These are phyloP conservation scores for Trissoscelio sp. DNA, from an alignment of 2,888 invertebrate species.

Conservation along the genomic window DNA sequence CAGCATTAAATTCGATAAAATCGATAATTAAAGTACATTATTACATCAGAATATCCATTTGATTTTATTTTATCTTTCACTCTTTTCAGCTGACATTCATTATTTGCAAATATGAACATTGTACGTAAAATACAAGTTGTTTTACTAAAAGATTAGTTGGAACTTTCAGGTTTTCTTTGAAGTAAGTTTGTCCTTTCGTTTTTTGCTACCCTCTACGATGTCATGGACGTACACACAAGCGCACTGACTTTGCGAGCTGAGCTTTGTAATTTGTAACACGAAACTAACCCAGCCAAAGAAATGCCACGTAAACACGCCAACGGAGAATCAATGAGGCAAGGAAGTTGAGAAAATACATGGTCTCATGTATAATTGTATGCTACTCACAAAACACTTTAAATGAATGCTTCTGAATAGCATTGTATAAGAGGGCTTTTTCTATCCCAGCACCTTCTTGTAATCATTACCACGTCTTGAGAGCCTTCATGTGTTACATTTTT, in stretches of 20 bases:
- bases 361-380: conserved; percentile 66
- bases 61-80: no score
- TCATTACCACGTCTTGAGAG: conserved; percentile 54
- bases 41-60: no score
- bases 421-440: conserved; percentile 52
- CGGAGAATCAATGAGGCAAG: conserved; percentile 63
- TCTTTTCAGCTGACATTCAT: no score
- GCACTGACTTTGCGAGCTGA: conserved; percentile 31
- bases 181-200: conserved; percentile 22
- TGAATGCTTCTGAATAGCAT: conserved; percentile 42
- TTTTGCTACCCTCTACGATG: conserved; percentile 31
- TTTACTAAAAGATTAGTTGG: conserved; percentile 14
- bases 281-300: conserved; percentile 68
- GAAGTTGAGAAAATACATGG: conserved; percentile 61
- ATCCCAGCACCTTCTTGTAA: conserved; percentile 52
- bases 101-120: neutral
- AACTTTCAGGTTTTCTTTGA: neutral
- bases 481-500: conserved; percentile 43
- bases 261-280: conserved; percentile 75
- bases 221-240: conserved; percentile 34
- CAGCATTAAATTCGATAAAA: no score
- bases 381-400: conserved; percentile 60
- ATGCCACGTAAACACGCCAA: conserved; percentile 71
- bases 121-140: neutral
- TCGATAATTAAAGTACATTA: no score